Conservation (phyloP, 2,113 vertebrate genomes). For the Ursus arctos region DNA sequence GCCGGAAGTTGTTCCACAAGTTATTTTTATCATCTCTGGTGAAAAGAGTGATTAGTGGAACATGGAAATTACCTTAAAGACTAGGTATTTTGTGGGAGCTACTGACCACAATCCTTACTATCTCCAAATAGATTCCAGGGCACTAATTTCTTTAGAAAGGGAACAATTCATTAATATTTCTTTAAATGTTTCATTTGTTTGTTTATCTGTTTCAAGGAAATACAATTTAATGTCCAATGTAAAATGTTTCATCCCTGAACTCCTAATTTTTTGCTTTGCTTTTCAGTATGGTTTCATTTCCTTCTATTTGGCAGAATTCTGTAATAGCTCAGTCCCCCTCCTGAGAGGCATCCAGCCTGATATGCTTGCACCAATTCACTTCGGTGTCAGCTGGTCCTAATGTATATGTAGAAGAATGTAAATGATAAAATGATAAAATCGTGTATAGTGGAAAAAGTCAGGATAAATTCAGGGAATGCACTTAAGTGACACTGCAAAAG, state of each 20-base stretch:
- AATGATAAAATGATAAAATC: not conserved
- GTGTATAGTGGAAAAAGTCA: not conserved
- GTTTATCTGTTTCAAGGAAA: constrained; percentile 9
- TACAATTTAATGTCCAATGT: not conserved
- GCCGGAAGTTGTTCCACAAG: not conserved
- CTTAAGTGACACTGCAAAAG: not conserved
- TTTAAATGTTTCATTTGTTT: constrained; percentile 11
- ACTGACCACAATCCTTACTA: not conserved
- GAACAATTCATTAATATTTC: not conserved
- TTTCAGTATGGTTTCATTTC: not conserved
- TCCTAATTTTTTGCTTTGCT: not conserved
- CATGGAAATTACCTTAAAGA: not conserved
- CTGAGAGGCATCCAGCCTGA: not conserved
- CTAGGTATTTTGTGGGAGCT: not conserved
- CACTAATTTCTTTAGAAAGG: not conserved
- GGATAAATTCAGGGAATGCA: not conserved
- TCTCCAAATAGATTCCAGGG: not conserved
- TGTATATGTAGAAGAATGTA: not conserved
- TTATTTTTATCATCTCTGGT: not conserved
- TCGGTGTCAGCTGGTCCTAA: not conserved
- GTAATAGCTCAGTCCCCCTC: not conserved
- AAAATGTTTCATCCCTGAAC: not conserved
- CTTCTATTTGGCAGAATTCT: not conserved
- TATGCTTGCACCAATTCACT: not conserved
- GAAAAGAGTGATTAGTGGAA: not conserved